A percentile compares a stretch with the other conserved stretches of the same genome.
Conservation (phyloP, 1,140 invertebrate species). For the Sinella curviseta region DNA sequence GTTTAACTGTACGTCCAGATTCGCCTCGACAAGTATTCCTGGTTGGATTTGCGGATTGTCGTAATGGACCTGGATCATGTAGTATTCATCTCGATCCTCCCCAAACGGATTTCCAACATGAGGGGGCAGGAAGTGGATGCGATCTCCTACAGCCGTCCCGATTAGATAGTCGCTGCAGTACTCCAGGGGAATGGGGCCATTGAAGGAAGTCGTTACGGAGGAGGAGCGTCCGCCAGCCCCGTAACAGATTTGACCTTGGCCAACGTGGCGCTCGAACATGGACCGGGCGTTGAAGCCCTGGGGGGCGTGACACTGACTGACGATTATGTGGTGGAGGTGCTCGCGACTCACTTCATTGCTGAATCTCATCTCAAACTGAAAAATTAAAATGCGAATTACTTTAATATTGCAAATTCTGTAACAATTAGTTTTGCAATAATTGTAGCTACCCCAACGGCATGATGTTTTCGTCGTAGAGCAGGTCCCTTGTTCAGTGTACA, state of each 20-base stretch:
- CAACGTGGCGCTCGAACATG: too few species aligned
- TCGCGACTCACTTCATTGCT: too few species aligned
- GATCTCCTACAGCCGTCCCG: too few species aligned
- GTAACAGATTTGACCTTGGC: too few species aligned
- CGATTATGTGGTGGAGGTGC: too few species aligned
- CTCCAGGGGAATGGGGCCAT: not conserved
- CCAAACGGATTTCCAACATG: conserved; percentile 79
- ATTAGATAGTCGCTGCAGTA: too few species aligned
- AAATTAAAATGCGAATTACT: not conserved
- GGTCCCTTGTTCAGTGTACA: conserved; percentile 7
- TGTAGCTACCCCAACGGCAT: not conserved
- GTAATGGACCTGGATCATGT: conserved; percentile 76
- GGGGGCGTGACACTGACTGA: too few species aligned
- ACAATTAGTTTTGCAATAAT: not conserved
- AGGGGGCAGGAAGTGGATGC: conserved; percentile 64
- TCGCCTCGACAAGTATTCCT: conserved; percentile 65
- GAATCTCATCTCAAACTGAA: not conserved
- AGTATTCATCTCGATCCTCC: conserved; percentile 69
- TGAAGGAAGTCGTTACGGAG: too few species aligned
- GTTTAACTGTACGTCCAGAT: too few species aligned
- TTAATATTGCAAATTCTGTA: not conserved
- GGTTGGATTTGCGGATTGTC: conserved; percentile 63
- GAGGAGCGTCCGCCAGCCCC: too few species aligned
- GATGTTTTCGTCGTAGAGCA: not conserved
- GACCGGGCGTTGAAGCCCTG: too few species aligned